Evolutionary conservation across 2,113 vertebrate species (phyloP), one percentile per base, ranked within the genome.

Genomic region (Bubo scandiacus): DNA sequence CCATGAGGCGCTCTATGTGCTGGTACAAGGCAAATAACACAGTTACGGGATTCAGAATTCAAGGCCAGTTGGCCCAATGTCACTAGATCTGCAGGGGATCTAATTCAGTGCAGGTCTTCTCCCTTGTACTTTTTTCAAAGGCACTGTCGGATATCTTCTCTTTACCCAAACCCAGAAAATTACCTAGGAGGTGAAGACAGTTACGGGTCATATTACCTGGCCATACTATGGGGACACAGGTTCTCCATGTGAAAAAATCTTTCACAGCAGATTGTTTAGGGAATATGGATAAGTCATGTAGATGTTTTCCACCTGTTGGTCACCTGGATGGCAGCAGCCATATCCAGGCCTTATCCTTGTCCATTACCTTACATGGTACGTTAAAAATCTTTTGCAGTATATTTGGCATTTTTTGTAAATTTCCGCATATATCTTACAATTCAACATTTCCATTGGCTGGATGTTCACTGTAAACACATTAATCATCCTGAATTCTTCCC

Each of bases 391-490:
- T 65, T 49, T 89, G 78, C 25, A 42, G 20, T 57, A 16, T 45
- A 26, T 81, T 81, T 91, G 49, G n/a, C 15, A 6, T 45, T 79
- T 83, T 81, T 63, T 74, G 30, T n/a, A 70, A 45, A 70, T 87
- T 80, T 89, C 51, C 23, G n/a, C 32, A 38, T 6, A 21, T 59
- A 71, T 73, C 62, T 94, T 54, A 36, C 10, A 86, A n/a, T 51
- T 51, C 34, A 57, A 38, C 21, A 9, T 84, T 96, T 97, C 83
- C 86, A 92, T 92, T 82, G 94, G 83, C 65, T 97, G 92, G 77
- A 43, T 92, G 83, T 54, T 86, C 54, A 30, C 66, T 77, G 95
- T 95, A 97, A 97, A 97, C 97, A 97, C 94, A 96, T 97, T 97
- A 91, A 97, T 97, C 96, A 94, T 81, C 52, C 81, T 89, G 66